These are phyloP conservation scores for Diploscapter pachys DNA, from an alignment of 1,140 invertebrate species.

Conservation along the genomic window DNA sequence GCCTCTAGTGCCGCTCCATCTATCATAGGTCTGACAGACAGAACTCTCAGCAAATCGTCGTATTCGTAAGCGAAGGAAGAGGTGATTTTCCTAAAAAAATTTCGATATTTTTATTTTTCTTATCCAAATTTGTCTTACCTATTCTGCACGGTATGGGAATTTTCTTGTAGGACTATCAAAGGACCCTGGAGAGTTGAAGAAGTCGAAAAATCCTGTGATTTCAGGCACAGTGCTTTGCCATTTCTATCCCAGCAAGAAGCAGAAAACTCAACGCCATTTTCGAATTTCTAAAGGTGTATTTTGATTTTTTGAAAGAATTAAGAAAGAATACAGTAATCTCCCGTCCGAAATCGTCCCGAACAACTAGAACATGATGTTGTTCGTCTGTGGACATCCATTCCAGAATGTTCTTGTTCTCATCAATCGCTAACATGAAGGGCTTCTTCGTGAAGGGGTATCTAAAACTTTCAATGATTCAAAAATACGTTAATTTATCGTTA, in stretches of 20 bases:
- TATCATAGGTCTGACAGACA: conserved; percentile 1
- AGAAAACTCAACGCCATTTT: conserved; percentile 7
- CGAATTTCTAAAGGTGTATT: too few relatives aligned
- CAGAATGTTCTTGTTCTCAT: conserved; percentile 10
- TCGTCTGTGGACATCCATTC: conserved; percentile 25
- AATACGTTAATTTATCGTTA: neutral
- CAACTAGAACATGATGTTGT: conserved; percentile 11
- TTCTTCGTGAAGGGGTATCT: conserved; percentile 21
- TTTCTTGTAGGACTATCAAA: too few relatives aligned
- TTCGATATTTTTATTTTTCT: too few relatives aligned
- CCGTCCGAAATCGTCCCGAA: neutral
- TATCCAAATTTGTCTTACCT: too few relatives aligned
- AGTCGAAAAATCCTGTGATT: neutral
- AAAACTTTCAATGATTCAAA: neutral
- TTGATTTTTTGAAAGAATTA: too few relatives aligned
- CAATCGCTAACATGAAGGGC: conserved; percentile 16
- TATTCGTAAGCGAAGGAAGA: conserved; percentile 27
- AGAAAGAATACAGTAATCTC: conserved; percentile 8
- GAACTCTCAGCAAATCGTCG: conserved; percentile 16
- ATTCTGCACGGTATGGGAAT: too few relatives aligned
- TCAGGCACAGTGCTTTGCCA: conserved; percentile 5
- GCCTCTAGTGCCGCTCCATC: conserved; percentile 20
- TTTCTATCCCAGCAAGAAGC: conserved; percentile 14
- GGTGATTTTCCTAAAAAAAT: neutral
- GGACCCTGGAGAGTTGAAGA: too few relatives aligned